Conservation (phyloP, 2,113 vertebrate genomes). For the Ginglymostoma cirratum region DNA sequence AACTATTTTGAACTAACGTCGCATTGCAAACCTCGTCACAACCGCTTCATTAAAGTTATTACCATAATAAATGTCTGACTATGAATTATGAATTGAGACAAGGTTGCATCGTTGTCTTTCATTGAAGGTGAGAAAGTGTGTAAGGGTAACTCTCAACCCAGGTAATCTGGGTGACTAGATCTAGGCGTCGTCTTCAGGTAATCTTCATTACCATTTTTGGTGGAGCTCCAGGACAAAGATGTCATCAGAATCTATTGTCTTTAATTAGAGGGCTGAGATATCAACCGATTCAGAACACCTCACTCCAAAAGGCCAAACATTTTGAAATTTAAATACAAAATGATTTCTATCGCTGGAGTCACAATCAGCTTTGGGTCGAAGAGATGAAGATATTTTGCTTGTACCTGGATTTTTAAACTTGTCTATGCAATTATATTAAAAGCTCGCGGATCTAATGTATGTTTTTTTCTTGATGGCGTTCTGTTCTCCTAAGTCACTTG, state of each 20-base stretch:
- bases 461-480: neutral
- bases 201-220: slow-evolving; percentile 64
- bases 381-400: neutral
- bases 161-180: slow-evolving; percentile 46
- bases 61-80: slow-evolving; percentile 68
- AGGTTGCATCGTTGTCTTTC: slow-evolving; percentile 46
- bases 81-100: slow-evolving; percentile 56
- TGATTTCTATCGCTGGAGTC: neutral
- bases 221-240: slow-evolving; percentile 42
- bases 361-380: neutral
- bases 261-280: slow-evolving; percentile 57
- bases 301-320: slow-evolving; percentile 14
- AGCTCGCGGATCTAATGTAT: neutral
- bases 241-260: slow-evolving; percentile 51
- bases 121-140: slow-evolving; percentile 39
- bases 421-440: too few relatives aligned
- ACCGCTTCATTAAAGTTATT: slow-evolving; percentile 55
- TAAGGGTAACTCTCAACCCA: slow-evolving; percentile 41
- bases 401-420: neutral
- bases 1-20: slow-evolving; percentile 38
- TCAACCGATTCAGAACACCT: slow-evolving; percentile 45
- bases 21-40: slow-evolving; percentile 41
- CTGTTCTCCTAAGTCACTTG: neutral
- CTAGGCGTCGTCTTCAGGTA: slow-evolving; percentile 59
- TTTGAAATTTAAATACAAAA: neutral